phyloP scores from a whole-genome alignment of 2,888 invertebrate species.

The Myathropa florea region DNA sequence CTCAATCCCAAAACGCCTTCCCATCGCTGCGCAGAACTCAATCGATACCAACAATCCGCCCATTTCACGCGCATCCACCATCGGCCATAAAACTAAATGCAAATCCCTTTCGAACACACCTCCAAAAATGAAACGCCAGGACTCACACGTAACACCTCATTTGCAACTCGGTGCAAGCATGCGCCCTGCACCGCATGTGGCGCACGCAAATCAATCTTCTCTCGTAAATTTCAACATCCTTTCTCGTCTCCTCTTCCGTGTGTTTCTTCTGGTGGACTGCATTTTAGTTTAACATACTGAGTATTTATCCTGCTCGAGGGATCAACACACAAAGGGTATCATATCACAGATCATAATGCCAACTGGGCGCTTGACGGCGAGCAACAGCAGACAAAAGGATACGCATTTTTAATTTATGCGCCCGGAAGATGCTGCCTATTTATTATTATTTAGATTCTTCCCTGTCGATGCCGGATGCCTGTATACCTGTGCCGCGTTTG shows the following conservation, averaged over 20 bases:
- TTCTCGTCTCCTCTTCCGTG: conserved; percentile 2
- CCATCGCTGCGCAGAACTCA: background rate
- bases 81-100: conserved; percentile 16
- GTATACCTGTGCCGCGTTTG: background rate
- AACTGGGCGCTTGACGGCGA: conserved; percentile 35
- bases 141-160: background rate
- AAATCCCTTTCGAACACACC: conserved; percentile 38
- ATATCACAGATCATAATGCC: conserved; percentile 59
- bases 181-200: conserved; percentile 49
- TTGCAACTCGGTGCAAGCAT: conserved; percentile 10
- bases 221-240: conserved; percentile 40
- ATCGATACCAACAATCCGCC: conserved; percentile 57
- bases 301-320: conserved; percentile 52
- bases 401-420: conserved; percentile 64
- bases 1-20: background rate
- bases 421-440: conserved; percentile 64
- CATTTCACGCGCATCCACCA: conserved; percentile 7
- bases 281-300: conserved; percentile 1
- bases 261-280: background rate
- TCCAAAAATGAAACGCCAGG: conserved; percentile 28
- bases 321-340: conserved; percentile 49
- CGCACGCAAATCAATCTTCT: conserved; percentile 63
- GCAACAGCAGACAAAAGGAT: conserved; percentile 58
- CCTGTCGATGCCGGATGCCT: conserved; percentile 33
- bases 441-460: conserved; percentile 63